Conservation (phyloP, 2,113 vertebrate genomes). For the Mirza zaza region DNA sequence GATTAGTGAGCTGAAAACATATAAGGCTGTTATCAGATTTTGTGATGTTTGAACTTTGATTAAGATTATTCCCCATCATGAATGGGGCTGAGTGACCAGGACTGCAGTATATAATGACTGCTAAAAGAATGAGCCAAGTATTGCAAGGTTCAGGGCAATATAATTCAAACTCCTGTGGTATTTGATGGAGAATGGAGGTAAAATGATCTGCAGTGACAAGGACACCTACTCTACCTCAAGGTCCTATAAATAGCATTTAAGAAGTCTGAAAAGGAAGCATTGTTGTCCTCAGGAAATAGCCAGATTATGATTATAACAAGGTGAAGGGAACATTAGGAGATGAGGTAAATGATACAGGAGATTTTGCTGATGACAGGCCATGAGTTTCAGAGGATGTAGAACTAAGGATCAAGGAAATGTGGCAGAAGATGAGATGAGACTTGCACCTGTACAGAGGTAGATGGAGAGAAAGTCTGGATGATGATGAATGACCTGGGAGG, state of each 20-base stretch:
- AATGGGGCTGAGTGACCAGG: background rate
- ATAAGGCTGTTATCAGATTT: background rate
- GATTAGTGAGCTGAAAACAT: background rate
- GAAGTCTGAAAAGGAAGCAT: background rate
- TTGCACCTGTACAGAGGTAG: background rate
- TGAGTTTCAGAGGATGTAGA: background rate
- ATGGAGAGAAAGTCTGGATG: background rate
- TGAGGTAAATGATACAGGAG: background rate
- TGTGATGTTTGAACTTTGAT: background rate
- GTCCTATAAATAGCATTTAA: slow-evolving; percentile 6
- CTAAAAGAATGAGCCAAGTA: background rate
- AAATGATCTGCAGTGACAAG: background rate
- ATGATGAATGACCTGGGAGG: background rate
- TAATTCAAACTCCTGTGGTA: background rate
- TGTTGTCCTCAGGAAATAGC: background rate
- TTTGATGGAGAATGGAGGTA: background rate
- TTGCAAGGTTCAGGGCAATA: background rate
- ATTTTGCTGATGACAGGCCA: background rate
- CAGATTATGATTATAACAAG: background rate
- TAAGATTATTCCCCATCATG: background rate
- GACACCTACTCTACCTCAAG: background rate
- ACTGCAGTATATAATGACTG: background rate
- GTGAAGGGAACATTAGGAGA: background rate
- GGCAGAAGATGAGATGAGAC: background rate
- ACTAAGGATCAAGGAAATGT: background rate